Conservation (phyloP, 2,113 vertebrate species). For the Sander lucioperca region DNA sequence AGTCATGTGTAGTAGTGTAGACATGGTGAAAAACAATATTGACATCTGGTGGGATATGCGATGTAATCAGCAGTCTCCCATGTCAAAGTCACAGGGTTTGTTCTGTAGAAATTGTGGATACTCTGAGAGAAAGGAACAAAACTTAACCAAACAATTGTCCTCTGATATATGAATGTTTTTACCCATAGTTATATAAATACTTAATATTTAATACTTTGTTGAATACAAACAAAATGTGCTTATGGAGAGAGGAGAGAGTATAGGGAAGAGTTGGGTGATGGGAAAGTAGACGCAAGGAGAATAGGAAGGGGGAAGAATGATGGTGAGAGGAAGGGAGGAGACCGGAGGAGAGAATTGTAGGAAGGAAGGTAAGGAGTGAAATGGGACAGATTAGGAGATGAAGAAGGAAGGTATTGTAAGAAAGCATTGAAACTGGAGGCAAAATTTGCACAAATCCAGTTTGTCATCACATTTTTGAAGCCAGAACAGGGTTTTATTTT, state of each 20-base stretch:
- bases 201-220: too few relatives aligned
- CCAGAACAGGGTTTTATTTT: constrained; percentile 26
- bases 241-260: background rate
- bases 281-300: background rate
- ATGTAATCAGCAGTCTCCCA: background rate
- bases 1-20: background rate
- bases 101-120: background rate
- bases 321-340: background rate
- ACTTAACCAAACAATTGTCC: background rate
- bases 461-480: constrained; percentile 30
- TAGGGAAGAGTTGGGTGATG: background rate
- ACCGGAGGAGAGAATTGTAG: background rate
- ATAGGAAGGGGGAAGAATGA: background rate
- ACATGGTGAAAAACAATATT: background rate
- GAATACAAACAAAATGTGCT: too few relatives aligned
- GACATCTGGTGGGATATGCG: background rate
- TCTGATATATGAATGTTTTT: background rate
- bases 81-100: background rate
- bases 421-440: background rate
- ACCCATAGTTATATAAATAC: too few relatives aligned
- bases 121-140: background rate
- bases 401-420: background rate
- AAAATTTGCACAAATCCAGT: constrained; percentile 42
- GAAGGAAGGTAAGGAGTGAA: background rate
- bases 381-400: background rate